phyloP scores from a whole-genome alignment of 2,888 invertebrate species.

The Tiliacea citrago region DNA sequence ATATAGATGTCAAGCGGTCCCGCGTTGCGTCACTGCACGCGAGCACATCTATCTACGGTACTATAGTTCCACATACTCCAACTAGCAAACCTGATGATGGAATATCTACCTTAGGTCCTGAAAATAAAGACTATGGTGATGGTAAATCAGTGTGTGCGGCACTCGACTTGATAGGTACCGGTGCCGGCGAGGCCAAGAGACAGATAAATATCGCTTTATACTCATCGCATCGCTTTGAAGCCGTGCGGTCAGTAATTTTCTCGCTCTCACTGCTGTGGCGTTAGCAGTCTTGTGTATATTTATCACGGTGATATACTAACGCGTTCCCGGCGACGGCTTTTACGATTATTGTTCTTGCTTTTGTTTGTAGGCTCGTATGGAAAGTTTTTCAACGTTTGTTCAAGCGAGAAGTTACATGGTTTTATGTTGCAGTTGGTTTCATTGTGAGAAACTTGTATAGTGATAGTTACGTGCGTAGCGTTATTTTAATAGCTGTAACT shows the following conservation, averaged over 20 bases:
- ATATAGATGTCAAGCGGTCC: constrained; percentile 72
- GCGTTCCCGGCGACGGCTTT: constrained; percentile 60
- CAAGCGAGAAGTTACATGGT: constrained; percentile 29
- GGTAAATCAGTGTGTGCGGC: constrained; percentile 61
- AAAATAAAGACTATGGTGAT: constrained; percentile 48
- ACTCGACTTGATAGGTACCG: constrained; percentile 77
- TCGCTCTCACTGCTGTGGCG: constrained; percentile 67
- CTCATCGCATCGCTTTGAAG: constrained; percentile 81
- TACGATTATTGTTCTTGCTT: constrained; percentile 65
- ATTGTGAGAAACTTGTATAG: constrained; percentile 13
- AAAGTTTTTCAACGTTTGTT: constrained; percentile 40
- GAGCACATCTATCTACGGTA: constrained; percentile 75
- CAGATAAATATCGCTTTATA: constrained; percentile 83
- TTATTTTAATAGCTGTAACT: background rate
- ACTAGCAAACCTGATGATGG: constrained; percentile 27
- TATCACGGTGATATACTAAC: constrained; percentile 69
- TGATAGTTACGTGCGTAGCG: background rate
- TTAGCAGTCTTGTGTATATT: constrained; percentile 67
- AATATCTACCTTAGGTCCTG: constrained; percentile 62
- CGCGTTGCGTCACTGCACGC: constrained; percentile 80
- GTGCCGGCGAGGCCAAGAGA: constrained; percentile 78
- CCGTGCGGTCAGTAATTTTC: constrained; percentile 78
- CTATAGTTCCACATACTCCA: constrained; percentile 64
- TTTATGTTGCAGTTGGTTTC: constrained; percentile 27
- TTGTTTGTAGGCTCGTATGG: constrained; percentile 56